Evolutionary conservation across 2,888 invertebrate genomes (phyloP).

Genomic region (Caenorhabditis doughertyi): DNA sequence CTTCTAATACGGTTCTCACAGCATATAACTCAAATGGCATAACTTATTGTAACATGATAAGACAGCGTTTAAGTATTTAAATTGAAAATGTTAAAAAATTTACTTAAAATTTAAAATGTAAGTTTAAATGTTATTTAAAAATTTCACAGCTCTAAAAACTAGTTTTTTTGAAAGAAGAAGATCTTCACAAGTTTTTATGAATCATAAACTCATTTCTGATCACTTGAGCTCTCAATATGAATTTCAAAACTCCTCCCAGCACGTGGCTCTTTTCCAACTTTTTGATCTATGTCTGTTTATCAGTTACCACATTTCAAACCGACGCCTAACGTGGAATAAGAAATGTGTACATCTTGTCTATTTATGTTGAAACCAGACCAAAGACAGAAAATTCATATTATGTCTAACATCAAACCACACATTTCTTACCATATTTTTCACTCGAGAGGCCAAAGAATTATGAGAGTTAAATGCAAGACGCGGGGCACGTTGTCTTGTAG

Average conservation of each 20-base stretch:
- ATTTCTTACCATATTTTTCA: constrained; percentile 41
- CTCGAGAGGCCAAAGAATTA: constrained; percentile 17
- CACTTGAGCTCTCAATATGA: neutral
- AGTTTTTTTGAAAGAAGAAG: no score
- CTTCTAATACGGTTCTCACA: no score
- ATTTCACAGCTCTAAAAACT: no score
- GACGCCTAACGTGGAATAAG: constrained; percentile 51
- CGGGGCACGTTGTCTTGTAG: constrained; percentile 22
- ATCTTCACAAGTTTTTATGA: neutral
- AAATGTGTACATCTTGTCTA: neutral
- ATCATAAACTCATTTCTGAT: neutral
- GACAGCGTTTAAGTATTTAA: no score
- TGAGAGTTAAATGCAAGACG: constrained; percentile 32
- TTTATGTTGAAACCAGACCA: neutral
- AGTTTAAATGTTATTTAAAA: no score
- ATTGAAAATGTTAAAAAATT: no score
- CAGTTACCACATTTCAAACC: neutral
- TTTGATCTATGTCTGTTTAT: constrained; percentile 44
- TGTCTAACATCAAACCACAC: neutral
- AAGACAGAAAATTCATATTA: no score
- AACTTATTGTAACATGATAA: no score
- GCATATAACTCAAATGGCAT: no score
- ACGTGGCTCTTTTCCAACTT: neutral
- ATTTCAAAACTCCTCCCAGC: neutral
- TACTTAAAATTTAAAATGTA: no score